Evolutionary conservation across 2,113 vertebrate genomes (phyloP).

Genomic region (Crotalus tigris): DNA sequence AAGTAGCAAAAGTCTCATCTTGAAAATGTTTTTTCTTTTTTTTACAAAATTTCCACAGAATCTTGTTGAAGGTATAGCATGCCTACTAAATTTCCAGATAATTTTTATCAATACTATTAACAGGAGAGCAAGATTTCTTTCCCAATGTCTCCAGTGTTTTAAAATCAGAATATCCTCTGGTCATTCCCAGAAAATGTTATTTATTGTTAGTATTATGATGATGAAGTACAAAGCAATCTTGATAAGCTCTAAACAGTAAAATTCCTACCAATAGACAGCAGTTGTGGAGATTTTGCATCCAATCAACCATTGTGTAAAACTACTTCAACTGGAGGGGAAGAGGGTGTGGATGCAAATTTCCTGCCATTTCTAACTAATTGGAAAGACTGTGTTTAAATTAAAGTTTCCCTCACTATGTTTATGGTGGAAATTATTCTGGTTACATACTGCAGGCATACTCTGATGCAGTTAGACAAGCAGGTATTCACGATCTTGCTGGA

Average conservation of each 20-base stretch:
- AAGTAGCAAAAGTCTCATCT: background rate
- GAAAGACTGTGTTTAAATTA: slow-evolving; percentile 20
- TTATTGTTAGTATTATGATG: background rate
- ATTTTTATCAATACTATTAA: slow-evolving; percentile 11
- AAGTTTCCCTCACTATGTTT: slow-evolving; percentile 16
- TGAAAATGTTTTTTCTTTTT: background rate
- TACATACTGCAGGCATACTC: slow-evolving; percentile 15
- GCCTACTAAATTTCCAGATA: background rate
- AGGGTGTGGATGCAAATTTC: slow-evolving; percentile 21
- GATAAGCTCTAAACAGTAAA: slow-evolving; percentile 6
- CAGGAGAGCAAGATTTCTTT: background rate
- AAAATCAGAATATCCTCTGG: slow-evolving; percentile 13
- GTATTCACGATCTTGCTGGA: slow-evolving; percentile 54
- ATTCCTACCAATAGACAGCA: slow-evolving; percentile 3
- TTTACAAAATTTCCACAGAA: slow-evolving; percentile 18
- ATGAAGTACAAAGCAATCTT: background rate
- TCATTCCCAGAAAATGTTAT: slow-evolving; percentile 14
- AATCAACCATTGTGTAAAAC: slow-evolving; percentile 19
- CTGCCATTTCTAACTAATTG: slow-evolving; percentile 36
- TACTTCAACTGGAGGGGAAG: background rate
- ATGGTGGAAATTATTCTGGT: slow-evolving; percentile 33
- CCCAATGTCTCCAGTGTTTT: slow-evolving; percentile 21
- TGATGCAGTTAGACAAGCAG: slow-evolving; percentile 45
- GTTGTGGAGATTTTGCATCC: background rate
- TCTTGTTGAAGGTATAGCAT: background rate